Percentiles rank a stretch among this genome's conserved stretches.
Conservation (phyloP, 2,888 invertebrate genomes). For the Amorpha juglandis region DNA sequence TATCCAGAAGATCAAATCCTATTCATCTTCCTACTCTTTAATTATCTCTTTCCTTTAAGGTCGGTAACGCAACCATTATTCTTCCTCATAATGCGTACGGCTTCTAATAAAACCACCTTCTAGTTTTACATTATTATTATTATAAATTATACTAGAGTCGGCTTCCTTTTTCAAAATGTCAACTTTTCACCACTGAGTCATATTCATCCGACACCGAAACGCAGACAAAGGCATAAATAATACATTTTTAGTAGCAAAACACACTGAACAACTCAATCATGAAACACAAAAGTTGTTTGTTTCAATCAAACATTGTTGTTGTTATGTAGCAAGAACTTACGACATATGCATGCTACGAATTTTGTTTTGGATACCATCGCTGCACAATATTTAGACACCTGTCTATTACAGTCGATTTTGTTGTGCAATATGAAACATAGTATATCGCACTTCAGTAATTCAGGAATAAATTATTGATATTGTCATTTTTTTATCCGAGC, state of each 20-base stretch:
- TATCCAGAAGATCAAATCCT: too few relatives aligned
- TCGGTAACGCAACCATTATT: too few relatives aligned
- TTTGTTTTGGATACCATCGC: constrained; percentile 1
- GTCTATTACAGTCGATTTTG: background rate
- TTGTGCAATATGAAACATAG: background rate
- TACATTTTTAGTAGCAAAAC: constrained; percentile 1
- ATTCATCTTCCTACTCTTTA: too few relatives aligned
- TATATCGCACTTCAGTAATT: background rate
- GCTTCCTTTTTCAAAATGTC: too few relatives aligned
- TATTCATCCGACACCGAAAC: background rate
- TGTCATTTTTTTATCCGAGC: too few relatives aligned
- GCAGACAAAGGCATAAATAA: background rate
- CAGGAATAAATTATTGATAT: background rate
- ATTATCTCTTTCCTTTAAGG: too few relatives aligned
- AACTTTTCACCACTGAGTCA: too few relatives aligned
- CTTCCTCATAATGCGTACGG: too few relatives aligned
- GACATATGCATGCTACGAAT: constrained; percentile 60
- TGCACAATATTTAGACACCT: background rate
- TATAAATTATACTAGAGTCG: too few relatives aligned
- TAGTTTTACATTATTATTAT: too few relatives aligned
- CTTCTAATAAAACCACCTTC: too few relatives aligned
- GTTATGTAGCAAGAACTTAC: constrained; percentile 45
- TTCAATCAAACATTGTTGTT: constrained; percentile 55
- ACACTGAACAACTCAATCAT: constrained; percentile 31
- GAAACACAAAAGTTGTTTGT: constrained; percentile 44